These are phyloP conservation scores for Enchytraeus crypticus DNA, from an alignment of 2,888 invertebrate genomes.

Conservation along the genomic window DNA sequence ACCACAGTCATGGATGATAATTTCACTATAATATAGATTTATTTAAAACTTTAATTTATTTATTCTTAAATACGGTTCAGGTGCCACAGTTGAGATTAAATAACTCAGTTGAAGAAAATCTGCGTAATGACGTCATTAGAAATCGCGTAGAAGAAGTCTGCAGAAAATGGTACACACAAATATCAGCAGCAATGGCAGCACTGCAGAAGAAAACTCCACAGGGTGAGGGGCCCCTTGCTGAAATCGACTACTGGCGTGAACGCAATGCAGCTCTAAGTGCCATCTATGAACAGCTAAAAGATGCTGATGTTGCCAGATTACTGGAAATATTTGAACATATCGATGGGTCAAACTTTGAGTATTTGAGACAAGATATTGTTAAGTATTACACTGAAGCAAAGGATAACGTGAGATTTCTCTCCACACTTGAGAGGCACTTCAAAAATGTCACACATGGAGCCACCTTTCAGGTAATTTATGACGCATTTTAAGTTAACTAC, in stretches of 20 bases:
- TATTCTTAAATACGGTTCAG: neutral
- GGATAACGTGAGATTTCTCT: constrained; percentile 68
- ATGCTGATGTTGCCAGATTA: constrained; percentile 60
- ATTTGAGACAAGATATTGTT: constrained; percentile 58
- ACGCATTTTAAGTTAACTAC: too few species aligned
- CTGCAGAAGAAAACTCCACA: constrained; percentile 47
- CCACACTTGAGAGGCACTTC: constrained; percentile 66
- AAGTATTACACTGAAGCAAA: constrained; percentile 64
- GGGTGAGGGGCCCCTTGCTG: constrained; percentile 71
- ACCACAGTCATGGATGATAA: too few species aligned
- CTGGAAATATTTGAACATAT: constrained; percentile 54
- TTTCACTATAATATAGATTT: too few species aligned
- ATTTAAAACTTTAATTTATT: neutral
- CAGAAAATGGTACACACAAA: constrained; percentile 54
- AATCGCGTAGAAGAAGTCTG: constrained; percentile 52
- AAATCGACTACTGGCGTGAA: constrained; percentile 77
- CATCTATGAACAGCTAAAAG: constrained; percentile 69
- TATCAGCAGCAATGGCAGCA: constrained; percentile 39
- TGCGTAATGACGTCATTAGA: constrained; percentile 23
- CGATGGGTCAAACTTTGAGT: constrained; percentile 53
- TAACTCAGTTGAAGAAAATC: constrained; percentile 46
- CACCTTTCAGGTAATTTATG: constrained; percentile 55
- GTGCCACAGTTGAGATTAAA: constrained; percentile 23
- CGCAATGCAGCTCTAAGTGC: constrained; percentile 68
- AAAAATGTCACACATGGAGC: constrained; percentile 64